A percentile compares a stretch with the other conserved stretches of the same genome.
Evolutionary conservation across 1,140 invertebrate species (phyloP).

Genomic region (Sarcophaga bullata): DNA sequence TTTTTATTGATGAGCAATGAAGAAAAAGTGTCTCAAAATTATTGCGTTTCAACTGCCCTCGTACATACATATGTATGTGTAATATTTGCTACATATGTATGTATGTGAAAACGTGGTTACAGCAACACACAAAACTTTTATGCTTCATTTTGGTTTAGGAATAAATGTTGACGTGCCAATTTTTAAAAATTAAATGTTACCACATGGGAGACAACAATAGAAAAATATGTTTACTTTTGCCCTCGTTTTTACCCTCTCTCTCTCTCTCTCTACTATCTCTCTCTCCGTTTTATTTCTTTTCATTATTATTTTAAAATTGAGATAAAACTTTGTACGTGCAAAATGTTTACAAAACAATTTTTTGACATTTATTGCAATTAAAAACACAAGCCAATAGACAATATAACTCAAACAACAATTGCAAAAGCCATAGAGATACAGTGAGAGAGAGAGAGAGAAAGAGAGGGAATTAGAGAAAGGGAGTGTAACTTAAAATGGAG

Average conservation of each 20-base stretch:
- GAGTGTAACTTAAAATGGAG: too few relatives aligned
- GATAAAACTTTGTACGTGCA: conserved; percentile 36
- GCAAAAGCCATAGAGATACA: not conserved
- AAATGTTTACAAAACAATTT: conserved; percentile 33
- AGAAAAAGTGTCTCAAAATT: too few relatives aligned
- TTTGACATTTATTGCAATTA: conserved; percentile 40
- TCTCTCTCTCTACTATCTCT: not conserved
- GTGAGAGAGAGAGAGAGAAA: not conserved
- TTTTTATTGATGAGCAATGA: too few relatives aligned
- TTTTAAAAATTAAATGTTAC: conserved; percentile 41
- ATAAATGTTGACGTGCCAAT: conserved; percentile 39
- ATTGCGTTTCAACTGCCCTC: too few relatives aligned
- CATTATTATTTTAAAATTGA: not conserved
- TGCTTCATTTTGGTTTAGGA: conserved; percentile 5
- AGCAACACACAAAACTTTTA: not conserved
- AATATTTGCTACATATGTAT: not conserved
- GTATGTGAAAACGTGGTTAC: not conserved
- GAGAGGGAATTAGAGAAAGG: not conserved
- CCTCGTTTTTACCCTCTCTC: too few relatives aligned
- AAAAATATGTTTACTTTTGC: too few relatives aligned
- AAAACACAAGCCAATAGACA: not conserved
- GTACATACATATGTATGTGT: too few relatives aligned
- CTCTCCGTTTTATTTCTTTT: not conserved
- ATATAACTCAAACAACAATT: not conserved
- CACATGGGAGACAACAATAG: conserved; percentile 8